Base-by-base conservation (phyloP, 1,140 invertebrate species). In the Procambarus clarkii region DNA sequence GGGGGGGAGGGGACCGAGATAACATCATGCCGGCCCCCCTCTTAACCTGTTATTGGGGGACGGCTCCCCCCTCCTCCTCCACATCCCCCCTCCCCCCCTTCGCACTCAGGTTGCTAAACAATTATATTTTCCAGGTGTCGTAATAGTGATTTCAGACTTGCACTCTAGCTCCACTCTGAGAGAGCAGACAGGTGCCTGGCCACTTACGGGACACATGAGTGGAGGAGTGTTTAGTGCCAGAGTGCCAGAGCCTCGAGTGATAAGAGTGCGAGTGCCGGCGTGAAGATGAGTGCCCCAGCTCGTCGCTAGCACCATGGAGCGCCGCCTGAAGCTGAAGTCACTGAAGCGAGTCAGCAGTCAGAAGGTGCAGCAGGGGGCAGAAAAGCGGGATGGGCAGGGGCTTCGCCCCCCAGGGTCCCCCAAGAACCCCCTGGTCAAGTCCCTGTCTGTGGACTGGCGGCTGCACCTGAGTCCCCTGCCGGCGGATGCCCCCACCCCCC, bases 401-500 rank as follows among this genome's bases (percentile, higher is more conserved):
- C 88, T 90, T 34, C 88, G 88, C 60, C 84, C 88, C 88, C 88
- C 88, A 11, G 88, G 88, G 45, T 74, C 83, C 54, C 83, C 77
- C n/a, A 91, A 91, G 58, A 86, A 79, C 48, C 60, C 89, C 84
- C 64, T 91, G 77, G 83, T 76, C 48, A 91, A 91, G 80, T 91
- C 89, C 9, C 89, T 91, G 5, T 91, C 89, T 18, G 60, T 86
- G 18, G 89, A 91, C 82, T 91, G 89, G 89, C 82, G 89, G 64
- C 88, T 79, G 13, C 78, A 44, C 94, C 94, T 93, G 89, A 88
- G 88, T 81, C 93, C 93, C 91, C 91, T 69, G 78, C 60, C 60
- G 9, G 77, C 92, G 77, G 84, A 91, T 83, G 79, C 84, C 88
- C 92, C 86, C 24, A 58, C 91, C 54, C 46, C 92, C 54, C 46